Evolutionary conservation across 1,140 invertebrate genomes (phyloP).

Genomic region (Trichoplusia ni): DNA sequence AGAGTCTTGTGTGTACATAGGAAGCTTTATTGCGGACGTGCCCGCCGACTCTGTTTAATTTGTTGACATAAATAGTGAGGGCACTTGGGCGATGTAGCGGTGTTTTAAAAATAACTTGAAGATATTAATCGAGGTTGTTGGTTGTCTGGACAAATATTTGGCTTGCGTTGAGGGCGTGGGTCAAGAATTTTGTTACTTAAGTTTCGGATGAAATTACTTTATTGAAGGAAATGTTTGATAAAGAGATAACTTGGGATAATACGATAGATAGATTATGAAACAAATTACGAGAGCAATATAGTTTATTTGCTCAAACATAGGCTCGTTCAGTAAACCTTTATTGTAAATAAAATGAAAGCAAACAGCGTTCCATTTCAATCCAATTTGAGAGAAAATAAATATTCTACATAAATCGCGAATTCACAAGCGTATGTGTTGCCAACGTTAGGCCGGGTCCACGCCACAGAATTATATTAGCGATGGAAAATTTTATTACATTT

Average conservation of each 20-base stretch:
- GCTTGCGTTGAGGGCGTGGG: neutral
- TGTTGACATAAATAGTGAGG: conserved; percentile 30
- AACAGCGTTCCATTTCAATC: neutral
- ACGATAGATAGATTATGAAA: too few species aligned
- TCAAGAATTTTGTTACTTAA: neutral
- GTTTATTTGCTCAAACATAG: too few species aligned
- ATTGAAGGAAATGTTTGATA: too few species aligned
- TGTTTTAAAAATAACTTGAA: conserved; percentile 25
- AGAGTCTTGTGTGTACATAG: conserved; percentile 30
- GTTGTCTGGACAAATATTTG: neutral
- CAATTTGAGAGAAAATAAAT: neutral
- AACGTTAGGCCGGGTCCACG: conserved; percentile 50
- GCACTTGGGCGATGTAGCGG: conserved; percentile 19
- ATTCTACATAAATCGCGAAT: conserved; percentile 11
- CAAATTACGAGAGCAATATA: too few species aligned
- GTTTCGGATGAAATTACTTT: too few species aligned
- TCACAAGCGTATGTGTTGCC: conserved; percentile 34
- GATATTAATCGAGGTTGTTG: conserved; percentile 22
- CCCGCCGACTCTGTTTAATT: conserved; percentile 29
- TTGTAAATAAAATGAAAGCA: too few species aligned
- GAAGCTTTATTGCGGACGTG: conserved; percentile 27
- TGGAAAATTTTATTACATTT: conserved; percentile 75
- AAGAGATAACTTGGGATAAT: too few species aligned
- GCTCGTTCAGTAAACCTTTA: too few species aligned
- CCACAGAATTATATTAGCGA: conserved; percentile 70